phyloP scores from a whole-genome alignment of 2,888 invertebrate species.

The Didymodactylos carnosus region DNA sequence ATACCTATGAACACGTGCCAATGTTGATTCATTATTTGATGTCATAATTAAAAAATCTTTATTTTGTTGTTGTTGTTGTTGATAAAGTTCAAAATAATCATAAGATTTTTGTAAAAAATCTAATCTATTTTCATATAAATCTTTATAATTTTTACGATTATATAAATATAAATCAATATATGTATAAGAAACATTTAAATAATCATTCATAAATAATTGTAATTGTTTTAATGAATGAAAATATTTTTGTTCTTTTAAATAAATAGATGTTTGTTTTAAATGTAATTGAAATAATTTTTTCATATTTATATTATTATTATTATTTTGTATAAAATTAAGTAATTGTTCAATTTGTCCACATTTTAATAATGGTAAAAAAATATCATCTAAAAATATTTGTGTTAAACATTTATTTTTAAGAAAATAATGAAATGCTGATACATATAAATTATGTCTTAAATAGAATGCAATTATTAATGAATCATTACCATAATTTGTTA shows the following conservation, averaged over 20 bases:
- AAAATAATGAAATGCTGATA: conserved; percentile 50
- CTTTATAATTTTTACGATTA: conserved; percentile 27
- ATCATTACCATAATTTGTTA: conserved; percentile 57
- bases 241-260: background rate
- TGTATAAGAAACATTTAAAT: background rate
- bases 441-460: conserved; percentile 49
- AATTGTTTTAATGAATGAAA: background rate
- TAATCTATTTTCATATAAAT: conserved; percentile 22
- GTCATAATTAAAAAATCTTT: no score
- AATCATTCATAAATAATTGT: background rate
- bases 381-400: background rate
- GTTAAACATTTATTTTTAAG: conserved; percentile 39
- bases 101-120: conserved; percentile 26
- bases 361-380: background rate
- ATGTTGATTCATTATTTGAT: no score
- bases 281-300: background rate
- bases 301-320: background rate
- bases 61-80: no score
- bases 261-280: background rate
- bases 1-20: no score
- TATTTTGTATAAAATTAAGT: background rate
- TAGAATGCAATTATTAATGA: conserved; percentile 54
- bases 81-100: conserved; percentile 29
- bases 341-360: background rate
- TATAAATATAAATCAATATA: conserved; percentile 23